phyloP scores from a whole-genome alignment of 2,888 invertebrate genomes.

The Rhagonycha lutea region DNA sequence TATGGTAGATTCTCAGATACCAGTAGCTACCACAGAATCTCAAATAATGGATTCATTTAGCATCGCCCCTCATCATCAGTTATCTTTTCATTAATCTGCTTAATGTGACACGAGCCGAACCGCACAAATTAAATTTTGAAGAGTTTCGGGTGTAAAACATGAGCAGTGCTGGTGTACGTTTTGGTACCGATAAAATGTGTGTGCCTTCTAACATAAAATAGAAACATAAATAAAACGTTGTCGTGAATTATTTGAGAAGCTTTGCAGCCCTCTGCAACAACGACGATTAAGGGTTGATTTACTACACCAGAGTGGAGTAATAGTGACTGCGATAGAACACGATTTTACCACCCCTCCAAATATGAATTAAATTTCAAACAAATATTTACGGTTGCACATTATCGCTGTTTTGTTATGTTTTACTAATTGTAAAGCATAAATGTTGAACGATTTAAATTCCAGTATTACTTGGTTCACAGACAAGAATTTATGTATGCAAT shows the following conservation, averaged over 20 bases:
- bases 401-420: slow-evolving; percentile 39
- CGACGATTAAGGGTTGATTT: slow-evolving; percentile 37
- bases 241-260: slow-evolving; percentile 37
- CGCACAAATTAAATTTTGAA: background rate
- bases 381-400: slow-evolving; percentile 30
- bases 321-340: slow-evolving; percentile 34
- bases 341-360: slow-evolving; percentile 18
- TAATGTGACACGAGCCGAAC: background rate
- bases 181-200: background rate
- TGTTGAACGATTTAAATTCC: background rate
- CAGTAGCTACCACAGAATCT: slow-evolving; percentile 16
- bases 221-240: slow-evolving; percentile 24
- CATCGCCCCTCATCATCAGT: slow-evolving; percentile 1
- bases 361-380: slow-evolving; percentile 13
- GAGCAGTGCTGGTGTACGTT: background rate
- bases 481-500: slow-evolving; percentile 33
- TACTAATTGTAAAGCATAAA: background rate
- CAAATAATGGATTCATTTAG: slow-evolving; percentile 17
- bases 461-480: background rate
- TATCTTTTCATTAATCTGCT: background rate
- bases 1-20: slow-evolving; percentile 21
- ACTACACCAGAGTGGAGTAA: slow-evolving; percentile 29
- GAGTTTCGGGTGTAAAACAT: background rate
- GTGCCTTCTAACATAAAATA: slow-evolving; percentile 15
- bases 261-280: slow-evolving; percentile 30